A percentile compares a stretch with the other conserved stretches of the same genome.
These are phyloP conservation scores for Agrotis ipsilon DNA, from an alignment of 2,888 invertebrate species.

Conservation along the genomic window DNA sequence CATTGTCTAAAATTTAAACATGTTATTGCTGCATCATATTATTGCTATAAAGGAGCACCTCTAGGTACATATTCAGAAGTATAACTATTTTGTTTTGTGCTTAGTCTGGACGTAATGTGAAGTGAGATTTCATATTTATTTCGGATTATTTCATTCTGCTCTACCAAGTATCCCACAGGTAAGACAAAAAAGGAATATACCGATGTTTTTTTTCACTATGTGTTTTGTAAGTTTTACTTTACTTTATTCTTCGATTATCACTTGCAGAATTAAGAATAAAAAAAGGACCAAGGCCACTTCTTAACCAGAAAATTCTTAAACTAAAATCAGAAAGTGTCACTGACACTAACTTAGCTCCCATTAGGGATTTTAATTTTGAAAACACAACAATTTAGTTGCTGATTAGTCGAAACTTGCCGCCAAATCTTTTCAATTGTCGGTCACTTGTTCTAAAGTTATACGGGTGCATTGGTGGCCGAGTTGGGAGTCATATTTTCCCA, in stretches of 20 bases:
- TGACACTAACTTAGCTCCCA: no score
- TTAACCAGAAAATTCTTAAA: neutral
- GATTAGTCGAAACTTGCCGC: no score
- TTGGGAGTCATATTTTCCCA: no score
- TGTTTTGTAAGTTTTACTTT: neutral
- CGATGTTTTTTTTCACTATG: neutral
- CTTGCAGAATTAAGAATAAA: neutral
- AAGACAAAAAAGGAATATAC: neutral
- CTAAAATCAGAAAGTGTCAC: neutral
- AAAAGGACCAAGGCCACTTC: neutral
- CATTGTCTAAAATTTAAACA: no score
- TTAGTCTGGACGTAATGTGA: conserved; percentile 8
- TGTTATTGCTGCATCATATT: no score
- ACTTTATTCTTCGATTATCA: neutral
- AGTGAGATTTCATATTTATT: neutral
- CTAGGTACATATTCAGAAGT: conserved; percentile 9
- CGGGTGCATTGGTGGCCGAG: no score
- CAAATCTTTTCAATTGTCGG: no score
- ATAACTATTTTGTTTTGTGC: conserved; percentile 21
- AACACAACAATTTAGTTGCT: no score
- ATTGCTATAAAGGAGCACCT: neutral
- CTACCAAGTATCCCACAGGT: neutral
- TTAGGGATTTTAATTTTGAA: no score
- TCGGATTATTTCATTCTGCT: neutral
- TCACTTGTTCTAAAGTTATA: no score